Base-by-base conservation (phyloP, 2,113 vertebrate species). In the Notarius lentiginosus region DNA sequence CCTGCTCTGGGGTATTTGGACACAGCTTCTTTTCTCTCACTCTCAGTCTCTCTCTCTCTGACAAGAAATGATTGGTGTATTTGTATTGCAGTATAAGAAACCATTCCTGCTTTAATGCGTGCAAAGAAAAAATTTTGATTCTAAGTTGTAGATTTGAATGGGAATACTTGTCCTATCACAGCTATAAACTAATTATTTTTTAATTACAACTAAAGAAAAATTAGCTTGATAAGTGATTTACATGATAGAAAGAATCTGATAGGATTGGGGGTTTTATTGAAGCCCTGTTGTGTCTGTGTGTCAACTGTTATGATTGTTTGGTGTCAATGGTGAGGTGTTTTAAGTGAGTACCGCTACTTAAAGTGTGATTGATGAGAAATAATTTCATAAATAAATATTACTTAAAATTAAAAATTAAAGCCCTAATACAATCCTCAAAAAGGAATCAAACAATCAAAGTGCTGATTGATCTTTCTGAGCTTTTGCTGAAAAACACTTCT, bases 91-190 rank as follows among this genome's bases (percentile, higher is more conserved):
- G 82, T 89, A 14, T 2, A 91, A 88, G 86, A 93, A 87, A 91
- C 91, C 90, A 79, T 91, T 84, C 91, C 87, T 84, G 76, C 92
- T 93, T 91, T 91, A 88, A 91, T 91, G 51, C 12, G 30, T 91
- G 90, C 89, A 85, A 91, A 92, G 86, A 90, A 91, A 76, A 51
- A 51, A 91, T 90, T 87, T 76, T 66, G 47, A 63, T 53, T 75
- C 27, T 90, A 89, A 91, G 73, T 83, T 82, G 73, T 12, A n/a
- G 11, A 76, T 76, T 76, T n/a, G 14, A n/a, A 76, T 53, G 22
- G 14, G 88, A 80, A 87, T 87, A 68, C 41, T 30, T 84, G 79
- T 72, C 58, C 89, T 89, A 92, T 90, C 87, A 84, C 61, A 87
- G 87, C 91, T 56, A 85, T 89, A 89, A 88, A 91, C 88, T 90